Evolutionary conservation across 2,888 invertebrate species (phyloP).

Genomic region (Adineta ricciae): DNA sequence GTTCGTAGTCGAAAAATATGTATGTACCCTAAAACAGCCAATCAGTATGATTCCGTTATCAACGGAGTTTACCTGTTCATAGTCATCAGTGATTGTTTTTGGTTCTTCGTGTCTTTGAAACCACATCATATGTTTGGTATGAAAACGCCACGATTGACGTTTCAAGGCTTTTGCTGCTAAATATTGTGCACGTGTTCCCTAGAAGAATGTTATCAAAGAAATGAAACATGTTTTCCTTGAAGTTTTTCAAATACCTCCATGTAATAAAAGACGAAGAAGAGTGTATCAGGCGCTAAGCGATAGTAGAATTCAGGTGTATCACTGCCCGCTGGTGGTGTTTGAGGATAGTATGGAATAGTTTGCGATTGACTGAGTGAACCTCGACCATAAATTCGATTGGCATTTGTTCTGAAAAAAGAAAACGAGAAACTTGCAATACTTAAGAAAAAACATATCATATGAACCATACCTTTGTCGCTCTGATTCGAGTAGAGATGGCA

Average conservation of each 20-base stretch:
- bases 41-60: too few species aligned
- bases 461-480: conserved; percentile 20
- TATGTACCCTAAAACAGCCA: conserved; percentile 70
- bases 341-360: conserved; percentile 83
- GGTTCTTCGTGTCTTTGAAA: conserved; percentile 99
- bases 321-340: conserved; percentile 81
- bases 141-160: conserved; percentile 97
- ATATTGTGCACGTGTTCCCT: conserved; percentile 94
- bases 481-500: neutral
- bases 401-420: conserved; percentile 1
- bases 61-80: conserved; percentile 94
- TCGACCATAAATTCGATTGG: neutral
- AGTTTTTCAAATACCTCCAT: conserved; percentile 63
- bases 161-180: conserved; percentile 97
- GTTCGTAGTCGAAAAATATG: conserved; percentile 99
- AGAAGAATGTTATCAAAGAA: neutral
- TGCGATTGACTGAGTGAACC: conserved; percentile 40
- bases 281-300: conserved; percentile 86
- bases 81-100: conserved; percentile 97
- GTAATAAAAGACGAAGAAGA: conserved; percentile 99
- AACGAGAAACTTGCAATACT: too few species aligned
- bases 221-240: neutral
- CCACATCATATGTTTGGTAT: conserved; percentile 98
- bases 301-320: conserved; percentile 97
- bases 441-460: too few species aligned